Evolutionary conservation across 2,888 invertebrate genomes (phyloP).

Genomic region (Drosophila ustulata): DNA sequence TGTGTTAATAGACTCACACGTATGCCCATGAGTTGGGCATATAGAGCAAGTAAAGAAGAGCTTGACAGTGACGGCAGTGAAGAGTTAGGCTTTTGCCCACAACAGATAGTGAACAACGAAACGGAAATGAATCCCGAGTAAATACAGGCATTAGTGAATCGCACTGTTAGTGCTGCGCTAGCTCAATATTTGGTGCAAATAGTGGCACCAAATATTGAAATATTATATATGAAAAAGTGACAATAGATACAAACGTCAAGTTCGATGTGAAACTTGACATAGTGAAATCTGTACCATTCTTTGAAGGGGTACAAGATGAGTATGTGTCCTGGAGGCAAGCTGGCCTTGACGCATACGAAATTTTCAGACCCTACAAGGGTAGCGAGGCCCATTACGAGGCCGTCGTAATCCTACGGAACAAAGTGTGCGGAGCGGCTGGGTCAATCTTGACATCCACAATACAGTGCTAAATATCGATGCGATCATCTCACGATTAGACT

Average conservation of each 20-base stretch:
- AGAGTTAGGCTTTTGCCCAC: not conserved
- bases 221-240: not conserved
- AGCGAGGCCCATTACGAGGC: no score
- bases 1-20: not conserved
- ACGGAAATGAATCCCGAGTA: not conserved
- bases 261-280: no score
- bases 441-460: not conserved
- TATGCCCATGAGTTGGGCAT: not conserved
- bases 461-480: no score
- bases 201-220: not conserved
- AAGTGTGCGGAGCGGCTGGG: conserved; percentile 2
- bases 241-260: not conserved
- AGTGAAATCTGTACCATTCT: not conserved
- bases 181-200: not conserved
- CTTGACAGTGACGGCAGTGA: not conserved
- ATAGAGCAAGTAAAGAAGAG: not conserved
- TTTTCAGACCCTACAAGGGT: conserved; percentile 1
- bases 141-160: not conserved
- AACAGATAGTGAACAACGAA: not conserved
- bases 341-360: not conserved
- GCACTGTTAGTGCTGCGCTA: not conserved
- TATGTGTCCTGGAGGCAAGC: not conserved
- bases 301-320: not conserved
- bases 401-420: not conserved
- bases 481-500: no score